Conservation (phyloP, 2,113 vertebrate genomes). For the Macaca mulatta region DNA sequence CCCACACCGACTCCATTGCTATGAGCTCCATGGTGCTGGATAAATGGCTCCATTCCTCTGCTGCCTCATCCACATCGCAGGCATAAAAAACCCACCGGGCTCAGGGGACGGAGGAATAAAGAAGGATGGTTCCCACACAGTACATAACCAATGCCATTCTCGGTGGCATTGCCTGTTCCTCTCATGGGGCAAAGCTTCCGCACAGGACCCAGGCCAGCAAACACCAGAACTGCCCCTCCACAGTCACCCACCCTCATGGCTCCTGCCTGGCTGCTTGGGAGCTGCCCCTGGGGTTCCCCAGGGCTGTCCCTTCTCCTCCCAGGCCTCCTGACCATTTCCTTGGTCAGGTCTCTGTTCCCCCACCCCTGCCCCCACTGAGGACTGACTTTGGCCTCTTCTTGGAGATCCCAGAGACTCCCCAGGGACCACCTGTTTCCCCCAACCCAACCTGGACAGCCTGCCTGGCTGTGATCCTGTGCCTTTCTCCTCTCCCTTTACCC, state of each 20-base stretch:
- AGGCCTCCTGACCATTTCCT: not conserved
- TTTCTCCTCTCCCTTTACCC: not conserved
- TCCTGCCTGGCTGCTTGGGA: not conserved
- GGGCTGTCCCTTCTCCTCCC: not conserved
- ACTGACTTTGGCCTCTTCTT: not conserved
- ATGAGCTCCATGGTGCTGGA: too few species aligned
- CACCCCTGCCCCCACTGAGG: fast-evolving
- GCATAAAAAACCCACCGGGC: too few species aligned
- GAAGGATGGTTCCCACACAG: too few species aligned
- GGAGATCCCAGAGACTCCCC: not conserved
- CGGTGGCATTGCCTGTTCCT: fast-evolving
- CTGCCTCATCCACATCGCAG: too few species aligned
- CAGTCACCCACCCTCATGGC: fast-evolving
- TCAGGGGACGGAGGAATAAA: too few species aligned
- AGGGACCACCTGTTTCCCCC: not conserved
- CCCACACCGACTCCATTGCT: fast-evolving
- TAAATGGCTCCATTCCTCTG: too few species aligned
- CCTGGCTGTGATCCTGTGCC: not conserved
- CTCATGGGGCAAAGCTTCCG: fast-evolving
- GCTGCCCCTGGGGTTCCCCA: not conserved
- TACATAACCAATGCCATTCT: too few species aligned
- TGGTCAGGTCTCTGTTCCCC: not conserved
- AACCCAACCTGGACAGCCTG: fast-evolving
- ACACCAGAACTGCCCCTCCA: fast-evolving
- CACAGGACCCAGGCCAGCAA: fast-evolving